phyloP scores from a whole-genome alignment of 2,888 invertebrate genomes.

The Smittia aterrima region DNA sequence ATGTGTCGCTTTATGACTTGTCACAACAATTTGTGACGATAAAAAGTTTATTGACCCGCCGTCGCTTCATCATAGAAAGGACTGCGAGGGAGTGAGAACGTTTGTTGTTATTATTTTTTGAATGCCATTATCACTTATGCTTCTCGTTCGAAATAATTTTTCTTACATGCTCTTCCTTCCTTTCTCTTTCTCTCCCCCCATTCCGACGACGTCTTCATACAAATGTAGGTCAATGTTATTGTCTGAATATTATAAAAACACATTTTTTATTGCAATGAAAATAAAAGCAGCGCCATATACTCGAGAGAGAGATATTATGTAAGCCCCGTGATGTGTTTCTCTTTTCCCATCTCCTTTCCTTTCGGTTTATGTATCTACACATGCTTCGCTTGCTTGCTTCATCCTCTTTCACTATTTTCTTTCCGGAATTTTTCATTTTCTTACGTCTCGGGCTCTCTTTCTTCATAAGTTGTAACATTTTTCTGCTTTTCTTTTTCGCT shows the following conservation, averaged over 20 bases:
- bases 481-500: conserved; percentile 22
- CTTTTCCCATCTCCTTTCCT: conserved; percentile 28
- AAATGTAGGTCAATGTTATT: conserved; percentile 41
- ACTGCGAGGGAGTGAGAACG: neutral
- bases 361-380: conserved; percentile 17
- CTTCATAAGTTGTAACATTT: conserved; percentile 23
- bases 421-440: conserved; percentile 39
- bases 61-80: neutral
- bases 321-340: conserved; percentile 28
- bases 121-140: conserved; percentile 41
- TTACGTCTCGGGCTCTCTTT: neutral
- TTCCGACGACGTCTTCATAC: neutral
- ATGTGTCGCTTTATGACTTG: too few species aligned
- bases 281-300: conserved; percentile 36
- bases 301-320: conserved; percentile 25
- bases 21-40: too few species aligned
- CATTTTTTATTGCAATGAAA: conserved; percentile 41
- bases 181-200: conserved; percentile 20
- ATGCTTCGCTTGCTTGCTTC: conserved; percentile 1
- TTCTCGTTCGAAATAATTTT: conserved; percentile 16
- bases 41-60: conserved; percentile 17
- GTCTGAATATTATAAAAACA: conserved; percentile 42
- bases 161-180: conserved; percentile 32
- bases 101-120: too few species aligned
- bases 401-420: conserved; percentile 20